Evolutionary conservation across 2,888 invertebrate genomes (phyloP), one percentile per base, ranked within the genome.

Genomic region (Cheilosia pagana): DNA sequence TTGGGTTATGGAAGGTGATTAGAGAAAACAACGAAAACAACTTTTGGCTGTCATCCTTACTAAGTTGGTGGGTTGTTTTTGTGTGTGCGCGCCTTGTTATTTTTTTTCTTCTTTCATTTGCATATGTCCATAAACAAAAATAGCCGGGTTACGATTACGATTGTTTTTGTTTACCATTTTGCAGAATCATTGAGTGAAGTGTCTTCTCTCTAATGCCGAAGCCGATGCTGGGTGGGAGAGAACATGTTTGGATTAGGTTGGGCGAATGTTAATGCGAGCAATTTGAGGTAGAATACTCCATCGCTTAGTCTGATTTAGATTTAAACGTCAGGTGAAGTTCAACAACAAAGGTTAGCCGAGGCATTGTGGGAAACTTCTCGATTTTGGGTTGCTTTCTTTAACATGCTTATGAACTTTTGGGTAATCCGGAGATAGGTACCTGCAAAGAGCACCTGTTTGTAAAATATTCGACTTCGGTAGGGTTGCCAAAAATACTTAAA

Each of bases 1-100:
- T 59, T 75, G 28, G 75, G 75, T 67, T 75, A 53, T 53, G 10
- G 16, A 39, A 59, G 57, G 28, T 65, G 74, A 57, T 65, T 65
- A 74, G 63, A 62, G 21, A 41, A 52, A 65, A 23, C 25, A 52
- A 65, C 16, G 6, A 45, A 41, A 35, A 45, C 28, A 45, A 39
- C 16, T 39, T 45, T 72, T 72, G 16, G 62, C 52, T 72, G 72
- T 72, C 72, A 72, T 72, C 53, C 53, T 63, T 23, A 62, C 43
- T 53, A 19, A 41, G 19, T 19, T 53, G 25, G 41, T 59, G 25
- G 23, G 48, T 53, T 53, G 53, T 53, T 62, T 62, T 50, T 12
- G 21, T 19, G 21, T 23, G 62, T 52, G 62, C 43, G 21, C 21
- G 8, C 21, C 45, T 55, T 50, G 39, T 53, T 23, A 45, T 43